Base-by-base conservation (phyloP, 64 coral and sea anemone genomes). In the Dendronephthya gigantea region DNA sequence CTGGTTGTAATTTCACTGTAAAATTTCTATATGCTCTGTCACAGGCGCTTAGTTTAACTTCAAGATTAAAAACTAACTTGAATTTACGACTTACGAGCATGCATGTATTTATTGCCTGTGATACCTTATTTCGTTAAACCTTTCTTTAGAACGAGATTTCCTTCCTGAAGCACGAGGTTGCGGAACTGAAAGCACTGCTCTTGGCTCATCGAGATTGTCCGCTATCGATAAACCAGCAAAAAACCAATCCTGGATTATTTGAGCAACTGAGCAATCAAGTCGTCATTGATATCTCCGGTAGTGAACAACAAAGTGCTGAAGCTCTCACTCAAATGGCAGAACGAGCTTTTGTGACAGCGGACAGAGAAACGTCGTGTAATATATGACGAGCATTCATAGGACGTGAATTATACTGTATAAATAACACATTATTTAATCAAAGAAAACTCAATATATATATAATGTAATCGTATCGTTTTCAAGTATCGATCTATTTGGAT, bases 151-250 rank as follows among this genome's bases (percentile, higher is more conserved):
- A 89, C 39, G 95, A 98, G 85, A 98, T 98, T 36, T 90, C 95
- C 33, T 90, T 91, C 72, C 83, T 98, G 31, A 83, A 89, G 51
- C 91, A 92, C 5, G 95, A 98, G 88, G 95, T 98, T 86, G 95
- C 95, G 13, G 92, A 98, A 43, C 88, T 98, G 0, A 98, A 98
- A 66, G 93, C 92, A 6, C 87, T 98, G 34, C 89, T 98, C 45
- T 83, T 98, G 33, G 95, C 95, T 50, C 95, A 98, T 43, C 91
- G 93, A 83, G 95, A 98, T 83, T 98, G 95, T 11, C 95, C 95
- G 12, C 92, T 98, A 9, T 91, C 95, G 9, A 58, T 98, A 27
- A 92, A 92, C 38, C 95, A 98, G 30, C 92, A 93, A 65, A 93
- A 93, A 79, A 15, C 37, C 19, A 79, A 79, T 33, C 72, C 72